Evolutionary conservation across 2,888 invertebrate species (phyloP), one percentile per base, ranked within the genome.

Genomic region (Endomychus coccineus): DNA sequence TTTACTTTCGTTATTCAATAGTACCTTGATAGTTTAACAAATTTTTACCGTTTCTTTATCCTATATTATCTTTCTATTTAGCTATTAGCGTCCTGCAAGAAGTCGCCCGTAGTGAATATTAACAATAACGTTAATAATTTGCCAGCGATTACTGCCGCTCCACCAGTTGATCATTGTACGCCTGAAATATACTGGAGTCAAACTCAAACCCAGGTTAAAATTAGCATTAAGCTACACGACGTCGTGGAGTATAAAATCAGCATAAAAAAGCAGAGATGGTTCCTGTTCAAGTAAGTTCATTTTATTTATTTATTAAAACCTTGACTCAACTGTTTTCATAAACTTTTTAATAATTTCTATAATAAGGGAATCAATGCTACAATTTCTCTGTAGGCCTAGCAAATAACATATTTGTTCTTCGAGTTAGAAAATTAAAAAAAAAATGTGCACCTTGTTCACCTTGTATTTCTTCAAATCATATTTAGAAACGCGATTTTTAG

Each of bases 101-200:
- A n/a, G n/a, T n/a, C n/a, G n/a, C n/a, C n/a, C n/a, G n/a, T n/a
- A n/a, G n/a, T n/a, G n/a, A n/a, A n/a, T n/a, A n/a, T n/a, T n/a
- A n/a, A n/a, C n/a, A n/a, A n/a, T n/a, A n/a, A n/a, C n/a, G n/a
- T n/a, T n/a, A 38, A 23, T 13, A 23, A 25, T 14, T 38, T 53
- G 29, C 50, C 52, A 4, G 39, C 43, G 6, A 49, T 54, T 14
- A 47, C 37, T 31, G 50, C 51, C 2, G 50, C 45, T 3, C 50
- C 52, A 16, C 16, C 43, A 2, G 47, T 48, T 3, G 51, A 50
- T 17, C 52, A 55, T 45, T 48, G 33, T 3, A 60, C 61, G 2
- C 64, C 64, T 1, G 50, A 58, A n/a, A 48, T 63, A 7, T 42
- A 45, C 16, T 64, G 64, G 64, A 52, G 53, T 3, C 62, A 64